phyloP scores from a whole-genome alignment of 2,113 vertebrate species.

The Notothenia coriiceps region DNA sequence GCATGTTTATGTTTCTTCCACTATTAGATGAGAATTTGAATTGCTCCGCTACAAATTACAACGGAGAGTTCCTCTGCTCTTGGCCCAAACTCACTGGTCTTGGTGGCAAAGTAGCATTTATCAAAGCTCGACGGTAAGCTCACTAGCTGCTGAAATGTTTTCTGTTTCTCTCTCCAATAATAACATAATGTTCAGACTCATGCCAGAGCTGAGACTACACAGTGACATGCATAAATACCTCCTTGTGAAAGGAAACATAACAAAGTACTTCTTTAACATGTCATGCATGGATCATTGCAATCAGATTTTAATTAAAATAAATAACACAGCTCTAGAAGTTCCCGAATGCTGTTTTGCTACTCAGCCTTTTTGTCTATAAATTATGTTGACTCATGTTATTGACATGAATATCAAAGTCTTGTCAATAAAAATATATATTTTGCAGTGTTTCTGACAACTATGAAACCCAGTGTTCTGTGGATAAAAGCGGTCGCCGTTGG shows the following conservation, averaged over 20 bases:
- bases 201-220: slow-evolving; percentile 19
- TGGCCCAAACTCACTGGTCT: slow-evolving; percentile 69
- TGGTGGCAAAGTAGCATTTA: slow-evolving; percentile 56
- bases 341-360: not conserved
- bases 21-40: slow-evolving; percentile 54
- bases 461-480: slow-evolving; percentile 44
- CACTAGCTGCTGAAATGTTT: slow-evolving; percentile 11
- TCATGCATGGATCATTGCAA: not conserved
- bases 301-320: not conserved
- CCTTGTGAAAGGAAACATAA: not conserved
- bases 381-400: not conserved
- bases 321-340: slow-evolving; percentile 12
- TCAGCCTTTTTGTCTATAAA: not conserved
- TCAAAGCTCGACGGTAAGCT: slow-evolving; percentile 69
- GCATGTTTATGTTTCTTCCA: not conserved
- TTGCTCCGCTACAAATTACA: slow-evolving; percentile 68
- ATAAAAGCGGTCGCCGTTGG: slow-evolving; percentile 45
- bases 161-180: slow-evolving; percentile 21
- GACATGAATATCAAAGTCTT: not conserved
- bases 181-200: slow-evolving; percentile 13
- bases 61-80: slow-evolving; percentile 70
- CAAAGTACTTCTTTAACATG: not conserved
- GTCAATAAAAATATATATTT: not conserved
- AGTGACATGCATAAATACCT: slow-evolving; percentile 14
- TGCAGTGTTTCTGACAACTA: slow-evolving; percentile 12